Conservation (phyloP, 2,797 vertebrate genomes). For the Cottoperca gobio region DNA sequence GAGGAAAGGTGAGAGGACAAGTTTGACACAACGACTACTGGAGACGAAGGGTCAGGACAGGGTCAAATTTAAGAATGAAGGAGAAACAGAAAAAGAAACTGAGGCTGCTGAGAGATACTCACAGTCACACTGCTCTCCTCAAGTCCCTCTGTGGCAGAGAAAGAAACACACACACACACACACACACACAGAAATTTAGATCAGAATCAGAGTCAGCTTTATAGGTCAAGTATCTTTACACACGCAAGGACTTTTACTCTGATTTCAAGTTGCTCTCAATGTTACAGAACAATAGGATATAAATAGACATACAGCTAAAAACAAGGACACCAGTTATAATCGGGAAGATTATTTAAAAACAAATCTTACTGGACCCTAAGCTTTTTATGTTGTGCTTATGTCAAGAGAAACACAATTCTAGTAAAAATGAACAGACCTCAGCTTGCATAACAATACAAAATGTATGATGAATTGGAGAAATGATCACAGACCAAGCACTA, state of each 20-base stretch:
- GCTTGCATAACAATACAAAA: too few species aligned
- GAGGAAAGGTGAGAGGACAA: constrained; percentile 79
- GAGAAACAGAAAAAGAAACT: constrained; percentile 55
- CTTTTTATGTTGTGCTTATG: too few species aligned
- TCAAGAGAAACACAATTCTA: too few species aligned
- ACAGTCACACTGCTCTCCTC: constrained; percentile 82
- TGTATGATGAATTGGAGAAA: too few species aligned
- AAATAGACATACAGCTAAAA: not conserved
- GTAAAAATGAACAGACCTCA: too few species aligned
- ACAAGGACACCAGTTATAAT: not conserved
- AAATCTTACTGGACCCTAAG: too few species aligned
- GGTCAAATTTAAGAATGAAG: constrained; percentile 68
- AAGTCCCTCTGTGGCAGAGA: constrained; percentile 72
- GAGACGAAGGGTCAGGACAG: constrained; percentile 72
- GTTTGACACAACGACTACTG: constrained; percentile 71
- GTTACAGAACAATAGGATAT: not conserved
- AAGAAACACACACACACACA: constrained; percentile 4
- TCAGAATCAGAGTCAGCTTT: not conserved
- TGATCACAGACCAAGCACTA: too few species aligned
- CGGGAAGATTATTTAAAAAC: too few species aligned
- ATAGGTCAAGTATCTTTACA: not conserved
- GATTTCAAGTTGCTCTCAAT: too few species aligned
- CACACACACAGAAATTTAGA: not conserved
- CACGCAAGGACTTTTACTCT: not conserved
- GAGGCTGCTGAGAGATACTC: constrained; percentile 67